Evolutionary conservation across 1,140 invertebrate genomes (phyloP).

Genomic region (Trichomalopsis sarcophagae): DNA sequence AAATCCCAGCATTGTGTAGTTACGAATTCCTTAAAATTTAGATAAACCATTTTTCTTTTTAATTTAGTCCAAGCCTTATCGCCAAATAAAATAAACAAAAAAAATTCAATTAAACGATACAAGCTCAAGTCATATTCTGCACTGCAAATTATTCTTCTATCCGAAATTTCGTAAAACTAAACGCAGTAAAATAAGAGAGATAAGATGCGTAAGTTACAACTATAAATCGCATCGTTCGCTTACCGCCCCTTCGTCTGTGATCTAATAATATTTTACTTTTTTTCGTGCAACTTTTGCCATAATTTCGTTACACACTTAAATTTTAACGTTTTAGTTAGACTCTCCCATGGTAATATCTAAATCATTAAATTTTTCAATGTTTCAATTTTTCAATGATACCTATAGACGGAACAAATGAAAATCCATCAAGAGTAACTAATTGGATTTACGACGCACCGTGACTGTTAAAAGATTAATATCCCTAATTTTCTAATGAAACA

Average conservation of each 20-base stretch:
- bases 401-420: slow-evolving; percentile 47
- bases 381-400: slow-evolving; percentile 58
- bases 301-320: slow-evolving; percentile 53
- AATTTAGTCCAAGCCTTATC: not conserved
- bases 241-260: slow-evolving; percentile 28
- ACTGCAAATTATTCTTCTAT: slow-evolving; percentile 41
- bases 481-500: slow-evolving; percentile 58
- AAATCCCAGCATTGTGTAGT: slow-evolving; percentile 44
- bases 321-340: slow-evolving; percentile 64
- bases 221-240: slow-evolving; percentile 55
- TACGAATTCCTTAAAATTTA: not conserved
- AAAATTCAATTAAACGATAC: slow-evolving; percentile 32
- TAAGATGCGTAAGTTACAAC: slow-evolving; percentile 52
- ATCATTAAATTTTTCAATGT: slow-evolving; percentile 15
- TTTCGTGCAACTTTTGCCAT: slow-evolving; percentile 29
- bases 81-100: slow-evolving; percentile 23
- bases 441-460: slow-evolving; percentile 38
- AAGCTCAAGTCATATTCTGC: slow-evolving; percentile 53
- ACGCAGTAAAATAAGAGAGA: slow-evolving; percentile 50
- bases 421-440: not conserved
- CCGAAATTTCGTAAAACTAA: slow-evolving; percentile 31
- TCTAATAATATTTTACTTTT: slow-evolving; percentile 51
- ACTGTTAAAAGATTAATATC: slow-evolving; percentile 46
- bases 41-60: not conserved
- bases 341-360: slow-evolving; percentile 53